These are phyloP conservation scores for Orientallactaga bullata DNA, from an alignment of 2,113 vertebrate genomes.

Conservation along the genomic window DNA sequence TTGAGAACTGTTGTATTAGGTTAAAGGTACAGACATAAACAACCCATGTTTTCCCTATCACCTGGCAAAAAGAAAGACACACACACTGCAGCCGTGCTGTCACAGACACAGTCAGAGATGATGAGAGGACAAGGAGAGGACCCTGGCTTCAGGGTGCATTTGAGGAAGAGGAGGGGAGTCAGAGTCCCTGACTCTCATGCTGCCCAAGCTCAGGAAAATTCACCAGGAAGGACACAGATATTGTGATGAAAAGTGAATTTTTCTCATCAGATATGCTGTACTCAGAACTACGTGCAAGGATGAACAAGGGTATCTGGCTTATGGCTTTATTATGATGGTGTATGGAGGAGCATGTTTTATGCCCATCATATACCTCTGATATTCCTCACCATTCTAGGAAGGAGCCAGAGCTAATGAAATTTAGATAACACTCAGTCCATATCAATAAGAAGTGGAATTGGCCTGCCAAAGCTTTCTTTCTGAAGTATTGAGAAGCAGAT, in stretches of 20 bases:
- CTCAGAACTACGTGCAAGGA: background rate
- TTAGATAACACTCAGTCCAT: conserved; percentile 41
- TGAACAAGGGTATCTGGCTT: background rate
- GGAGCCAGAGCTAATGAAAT: conserved; percentile 56
- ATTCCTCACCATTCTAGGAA: background rate
- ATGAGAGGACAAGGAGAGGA: background rate
- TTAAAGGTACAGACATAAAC: background rate
- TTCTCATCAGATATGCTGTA: background rate
- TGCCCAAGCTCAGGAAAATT: background rate
- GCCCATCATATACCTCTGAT: background rate
- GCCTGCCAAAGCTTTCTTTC: conserved; percentile 71
- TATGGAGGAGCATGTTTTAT: background rate
- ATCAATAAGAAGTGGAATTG: conserved; percentile 75
- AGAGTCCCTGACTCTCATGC: background rate
- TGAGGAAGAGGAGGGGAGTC: background rate
- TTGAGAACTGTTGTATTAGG: background rate
- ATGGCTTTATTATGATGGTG: background rate
- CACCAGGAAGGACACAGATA: background rate
- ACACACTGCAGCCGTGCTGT: background rate
- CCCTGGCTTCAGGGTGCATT: background rate
- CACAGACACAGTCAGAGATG: background rate
- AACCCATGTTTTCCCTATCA: background rate
- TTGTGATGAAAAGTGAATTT: background rate
- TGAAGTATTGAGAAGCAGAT: conserved; percentile 80
- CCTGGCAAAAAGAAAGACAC: background rate